These are phyloP conservation scores for Sinodicranocentrus sp. DNA, from an alignment of 2,888 invertebrate genomes.

Conservation along the genomic window DNA sequence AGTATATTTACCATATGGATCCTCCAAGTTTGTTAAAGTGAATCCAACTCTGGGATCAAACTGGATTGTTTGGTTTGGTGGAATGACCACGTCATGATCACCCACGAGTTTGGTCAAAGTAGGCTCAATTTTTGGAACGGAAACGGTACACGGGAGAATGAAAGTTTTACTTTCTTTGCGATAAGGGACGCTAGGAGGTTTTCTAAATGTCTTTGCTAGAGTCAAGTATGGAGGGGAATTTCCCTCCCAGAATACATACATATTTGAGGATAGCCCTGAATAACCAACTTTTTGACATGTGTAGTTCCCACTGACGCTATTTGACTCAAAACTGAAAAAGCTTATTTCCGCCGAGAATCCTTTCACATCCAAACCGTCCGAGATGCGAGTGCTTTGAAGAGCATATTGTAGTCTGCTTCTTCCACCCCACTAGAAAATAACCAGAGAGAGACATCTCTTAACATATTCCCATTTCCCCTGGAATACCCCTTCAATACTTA, in stretches of 20 bases:
- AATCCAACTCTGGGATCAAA: conserved; percentile 63
- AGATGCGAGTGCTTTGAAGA: conserved; percentile 54
- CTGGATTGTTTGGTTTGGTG: conserved; percentile 23
- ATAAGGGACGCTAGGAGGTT: conserved; percentile 24
- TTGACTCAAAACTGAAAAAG: conserved; percentile 53
- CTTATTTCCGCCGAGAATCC: conserved; percentile 62
- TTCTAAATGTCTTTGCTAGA: conserved; percentile 22
- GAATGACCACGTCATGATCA: background rate
- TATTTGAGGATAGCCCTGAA: conserved; percentile 38
- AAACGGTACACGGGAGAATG: conserved; percentile 58
- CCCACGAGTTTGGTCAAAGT: conserved; percentile 36
- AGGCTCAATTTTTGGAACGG: conserved; percentile 45
- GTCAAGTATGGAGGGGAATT: conserved; percentile 60
- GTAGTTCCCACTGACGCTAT: conserved; percentile 67
- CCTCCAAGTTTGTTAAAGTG: conserved; percentile 39
- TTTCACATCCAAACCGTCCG: conserved; percentile 48
- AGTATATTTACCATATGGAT: conserved; percentile 66
- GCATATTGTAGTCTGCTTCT: conserved; percentile 45
- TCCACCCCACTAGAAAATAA: conserved; percentile 42
- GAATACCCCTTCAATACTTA: background rate
- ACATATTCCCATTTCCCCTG: too few relatives aligned
- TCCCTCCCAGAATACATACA: conserved; percentile 71
- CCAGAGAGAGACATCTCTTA: too few relatives aligned
- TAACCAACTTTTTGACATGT: conserved; percentile 64
- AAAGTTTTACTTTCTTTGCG: conserved; percentile 29